These are phyloP conservation scores for Akabosia matsudoensis DNA, from an alignment of 1,140 invertebrate species.

Conservation along the genomic window DNA sequence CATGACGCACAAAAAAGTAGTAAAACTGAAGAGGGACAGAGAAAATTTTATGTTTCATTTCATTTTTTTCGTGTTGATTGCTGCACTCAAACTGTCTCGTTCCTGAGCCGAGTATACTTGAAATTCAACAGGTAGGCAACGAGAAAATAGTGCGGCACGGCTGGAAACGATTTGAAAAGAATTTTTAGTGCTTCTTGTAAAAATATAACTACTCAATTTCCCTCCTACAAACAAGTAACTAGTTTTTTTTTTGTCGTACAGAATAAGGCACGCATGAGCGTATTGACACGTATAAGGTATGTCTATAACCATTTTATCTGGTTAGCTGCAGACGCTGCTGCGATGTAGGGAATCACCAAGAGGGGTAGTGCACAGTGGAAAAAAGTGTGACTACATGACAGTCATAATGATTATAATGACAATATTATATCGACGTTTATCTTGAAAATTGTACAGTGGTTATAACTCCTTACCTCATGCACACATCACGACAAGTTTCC, in stretches of 20 bases:
- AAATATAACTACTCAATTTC: not conserved
- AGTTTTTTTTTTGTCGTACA: not conserved
- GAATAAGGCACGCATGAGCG: not conserved
- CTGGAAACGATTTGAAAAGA: constrained; percentile 9
- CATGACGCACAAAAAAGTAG: constrained; percentile 3
- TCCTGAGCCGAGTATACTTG: not conserved
- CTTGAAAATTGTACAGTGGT: not conserved
- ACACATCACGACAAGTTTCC: not conserved
- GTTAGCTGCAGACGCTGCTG: not conserved
- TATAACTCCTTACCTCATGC: not conserved
- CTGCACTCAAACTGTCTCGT: too few species aligned
- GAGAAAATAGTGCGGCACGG: not conserved
- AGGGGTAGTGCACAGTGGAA: not conserved
- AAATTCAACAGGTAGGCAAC: not conserved
- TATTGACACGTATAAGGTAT: not conserved
- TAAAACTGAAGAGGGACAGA: not conserved
- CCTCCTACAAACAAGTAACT: constrained; percentile 17
- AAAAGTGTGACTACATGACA: constrained; percentile 13
- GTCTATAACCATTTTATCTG: not conserved
- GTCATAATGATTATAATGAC: constrained; percentile 27
- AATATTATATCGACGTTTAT: constrained; percentile 15
- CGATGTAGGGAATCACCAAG: not conserved
- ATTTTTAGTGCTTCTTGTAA: constrained; percentile 23
- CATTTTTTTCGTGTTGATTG: too few species aligned
- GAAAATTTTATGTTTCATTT: constrained; percentile 22